phyloP scores from a whole-genome alignment of 2,888 invertebrate species.

The Petrolisthes manimaculis region DNA sequence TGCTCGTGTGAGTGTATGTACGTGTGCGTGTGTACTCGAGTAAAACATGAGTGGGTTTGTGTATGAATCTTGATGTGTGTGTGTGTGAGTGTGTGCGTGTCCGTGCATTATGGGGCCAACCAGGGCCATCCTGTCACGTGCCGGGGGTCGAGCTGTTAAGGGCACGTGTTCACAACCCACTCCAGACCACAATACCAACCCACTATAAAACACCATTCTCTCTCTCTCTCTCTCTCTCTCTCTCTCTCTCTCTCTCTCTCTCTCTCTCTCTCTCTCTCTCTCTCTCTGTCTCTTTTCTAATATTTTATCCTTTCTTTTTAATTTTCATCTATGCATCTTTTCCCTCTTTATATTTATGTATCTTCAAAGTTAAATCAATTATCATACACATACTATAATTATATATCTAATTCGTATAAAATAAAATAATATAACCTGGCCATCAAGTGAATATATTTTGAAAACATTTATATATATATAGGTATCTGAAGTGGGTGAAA shows the following conservation, averaged over 20 bases:
- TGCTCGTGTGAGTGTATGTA: neutral
- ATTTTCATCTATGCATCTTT: neutral
- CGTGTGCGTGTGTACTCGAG: neutral
- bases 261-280: neutral
- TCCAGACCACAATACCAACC: neutral
- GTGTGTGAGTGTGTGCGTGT: neutral
- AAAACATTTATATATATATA: no score
- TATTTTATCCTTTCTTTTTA: neutral
- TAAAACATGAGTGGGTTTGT: neutral
- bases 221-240: neutral
- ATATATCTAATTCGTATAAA: no score
- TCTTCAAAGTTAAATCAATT: no score
- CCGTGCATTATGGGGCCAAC: conserved; percentile 29
- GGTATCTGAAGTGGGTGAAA: no score
- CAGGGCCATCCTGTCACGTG: conserved; percentile 33
- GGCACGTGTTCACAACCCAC: neutral
- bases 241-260: neutral
- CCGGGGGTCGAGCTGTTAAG: conserved; percentile 30
- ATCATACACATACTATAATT: no score
- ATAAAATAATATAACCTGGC: no score
- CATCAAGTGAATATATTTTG: no score
- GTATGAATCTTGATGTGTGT: neutral
- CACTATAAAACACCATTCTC: neutral
- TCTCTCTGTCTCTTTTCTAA: neutral
- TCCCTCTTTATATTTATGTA: neutral